Conservation (phyloP, 2,888 invertebrate genomes). For the Dione juno region DNA sequence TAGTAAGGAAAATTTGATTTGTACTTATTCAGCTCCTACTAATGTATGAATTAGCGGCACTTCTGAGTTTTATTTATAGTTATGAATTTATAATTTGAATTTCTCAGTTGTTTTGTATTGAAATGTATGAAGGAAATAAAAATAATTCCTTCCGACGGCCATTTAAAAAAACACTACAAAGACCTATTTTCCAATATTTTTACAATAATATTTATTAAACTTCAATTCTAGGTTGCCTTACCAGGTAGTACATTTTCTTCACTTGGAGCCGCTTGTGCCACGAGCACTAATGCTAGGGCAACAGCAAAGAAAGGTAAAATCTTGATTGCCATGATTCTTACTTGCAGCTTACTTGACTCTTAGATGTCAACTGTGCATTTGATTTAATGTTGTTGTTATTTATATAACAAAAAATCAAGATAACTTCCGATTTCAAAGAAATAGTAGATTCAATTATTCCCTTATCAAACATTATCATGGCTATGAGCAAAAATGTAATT, state of each 20-base stretch:
- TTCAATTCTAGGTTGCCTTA: not conserved
- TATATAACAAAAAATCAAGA: not conserved
- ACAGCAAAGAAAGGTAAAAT: slow-evolving; percentile 1
- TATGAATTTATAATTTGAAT: too few relatives aligned
- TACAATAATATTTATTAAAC: not conserved
- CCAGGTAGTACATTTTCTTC: slow-evolving; percentile 4
- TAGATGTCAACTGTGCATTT: not conserved
- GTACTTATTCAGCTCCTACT: too few relatives aligned
- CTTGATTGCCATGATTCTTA: slow-evolving; percentile 9
- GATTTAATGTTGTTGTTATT: not conserved
- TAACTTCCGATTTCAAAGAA: not conserved
- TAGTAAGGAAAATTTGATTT: too few relatives aligned
- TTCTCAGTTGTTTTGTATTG: too few relatives aligned
- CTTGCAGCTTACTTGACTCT: not conserved
- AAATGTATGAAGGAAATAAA: too few relatives aligned
- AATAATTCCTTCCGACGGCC: too few relatives aligned
- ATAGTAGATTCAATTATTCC: not conserved
- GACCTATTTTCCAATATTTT: not conserved
- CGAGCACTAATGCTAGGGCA: not conserved
- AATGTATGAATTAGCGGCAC: too few relatives aligned
- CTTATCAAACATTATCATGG: slow-evolving; percentile 5
- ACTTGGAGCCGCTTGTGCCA: slow-evolving; percentile 6
- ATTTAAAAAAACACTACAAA: not conserved
- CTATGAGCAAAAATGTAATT: not conserved
- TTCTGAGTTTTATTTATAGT: too few relatives aligned